Conservation (phyloP, 2,888 invertebrate genomes). For the Brenthis hecate region DNA sequence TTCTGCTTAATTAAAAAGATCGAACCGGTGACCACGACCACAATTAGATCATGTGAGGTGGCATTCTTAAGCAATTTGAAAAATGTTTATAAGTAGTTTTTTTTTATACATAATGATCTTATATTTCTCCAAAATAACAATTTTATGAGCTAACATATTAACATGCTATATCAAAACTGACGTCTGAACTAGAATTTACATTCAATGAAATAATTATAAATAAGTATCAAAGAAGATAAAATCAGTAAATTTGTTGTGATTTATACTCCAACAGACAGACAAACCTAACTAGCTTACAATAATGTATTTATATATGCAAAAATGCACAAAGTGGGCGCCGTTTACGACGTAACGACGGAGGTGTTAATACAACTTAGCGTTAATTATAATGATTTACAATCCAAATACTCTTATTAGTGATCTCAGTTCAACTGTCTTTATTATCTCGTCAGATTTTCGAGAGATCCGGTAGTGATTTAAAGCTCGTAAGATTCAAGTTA, state of each 20-base stretch:
- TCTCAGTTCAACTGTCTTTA: constrained; percentile 9
- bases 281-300: not conserved
- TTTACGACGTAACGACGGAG: constrained; percentile 52
- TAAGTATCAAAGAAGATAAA: not conserved
- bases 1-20: too few relatives aligned
- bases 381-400: constrained; percentile 63
- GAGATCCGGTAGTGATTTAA: not conserved
- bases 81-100: too few relatives aligned
- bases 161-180: too few relatives aligned
- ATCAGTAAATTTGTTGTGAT: constrained; percentile 9
- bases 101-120: too few relatives aligned
- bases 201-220: not conserved
- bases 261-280: constrained; percentile 5
- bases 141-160: too few relatives aligned
- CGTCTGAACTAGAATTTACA: not conserved
- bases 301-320: constrained; percentile 55
- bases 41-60: too few relatives aligned
- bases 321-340: constrained; percentile 50
- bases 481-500: not conserved
- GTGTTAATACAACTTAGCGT: constrained; percentile 57
- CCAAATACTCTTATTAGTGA: constrained; percentile 38
- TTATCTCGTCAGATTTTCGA: not conserved
- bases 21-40: too few relatives aligned
- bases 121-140: too few relatives aligned
- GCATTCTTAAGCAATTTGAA: too few relatives aligned